Evolutionary conservation across 2,888 invertebrate species (phyloP), one percentile per base, ranked within the genome.

Genomic region (Tubiluchus corallicola): DNA sequence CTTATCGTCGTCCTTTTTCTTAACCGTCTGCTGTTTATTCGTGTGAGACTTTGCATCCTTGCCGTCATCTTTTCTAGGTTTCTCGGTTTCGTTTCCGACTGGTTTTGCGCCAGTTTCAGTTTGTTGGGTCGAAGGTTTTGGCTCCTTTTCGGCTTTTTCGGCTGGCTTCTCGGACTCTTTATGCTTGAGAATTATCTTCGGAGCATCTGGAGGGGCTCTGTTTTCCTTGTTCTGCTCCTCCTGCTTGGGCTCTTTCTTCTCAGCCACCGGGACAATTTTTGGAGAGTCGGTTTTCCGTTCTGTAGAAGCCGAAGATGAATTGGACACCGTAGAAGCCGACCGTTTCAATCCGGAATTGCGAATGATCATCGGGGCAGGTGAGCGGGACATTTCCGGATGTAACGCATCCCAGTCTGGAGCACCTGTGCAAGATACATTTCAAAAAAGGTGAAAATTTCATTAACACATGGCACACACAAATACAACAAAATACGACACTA

Each of bases 251-350:
- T 48, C 50, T 41, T 42, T 46, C 47, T 50, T 55, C 45, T 45
- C 45, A 43, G 44, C 43, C 21, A 48, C 29, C 9, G 29, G 29
- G 9, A 21, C 16, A 21, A 57, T 57, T 48, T 58, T 61, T 5
- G 55, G 50, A 4, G 55, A 52, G 37, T 60, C 60, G 20, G 52
- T 53, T 49, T 60, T 61, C 21, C 58, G 52, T 5, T 61, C 59
- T 18, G 46, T 51, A 2, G 58, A 53, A 17, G 52, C 48, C 16
- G 47, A 52, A 2, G 59, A 57, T 45, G 55, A 55, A 29, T 54
- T 55, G 2, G 60, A 58, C 47, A 59, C 54, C 40, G 57, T 60
- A 4, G 63, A 61, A 37, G 62, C 59, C 41, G 61, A 58, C 37
- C 65, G 53, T 48, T 63, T 62, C 47, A 65, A 51, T 9, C 64